A percentile compares a stretch with the other conserved stretches of the same genome.
phyloP scores from a whole-genome alignment of 1,140 invertebrate species.

The Heliconius nattereri region DNA sequence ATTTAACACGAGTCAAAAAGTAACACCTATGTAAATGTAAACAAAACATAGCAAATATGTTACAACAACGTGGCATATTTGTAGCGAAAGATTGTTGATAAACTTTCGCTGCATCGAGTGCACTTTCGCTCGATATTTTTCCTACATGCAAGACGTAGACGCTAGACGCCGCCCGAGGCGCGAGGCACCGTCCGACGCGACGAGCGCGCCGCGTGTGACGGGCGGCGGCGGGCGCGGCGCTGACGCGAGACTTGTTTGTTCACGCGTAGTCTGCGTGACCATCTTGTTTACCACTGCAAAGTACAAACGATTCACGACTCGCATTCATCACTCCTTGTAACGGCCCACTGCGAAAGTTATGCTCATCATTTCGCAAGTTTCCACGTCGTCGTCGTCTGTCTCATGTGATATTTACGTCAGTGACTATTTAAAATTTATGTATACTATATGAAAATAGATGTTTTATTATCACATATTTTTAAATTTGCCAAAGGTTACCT shows the following conservation, averaged over 20 bases:
- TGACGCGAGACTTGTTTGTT: constrained; percentile 76
- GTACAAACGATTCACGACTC: constrained; percentile 56
- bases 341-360: constrained; percentile 6
- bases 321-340: constrained; percentile 57
- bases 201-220: constrained; percentile 48
- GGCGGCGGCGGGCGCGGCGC: constrained; percentile 55
- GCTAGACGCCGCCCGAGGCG: constrained; percentile 21
- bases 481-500: no score
- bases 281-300: constrained; percentile 70
- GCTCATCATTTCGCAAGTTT: constrained; percentile 2
- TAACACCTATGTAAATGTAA: neutral
- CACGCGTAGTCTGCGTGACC: constrained; percentile 74
- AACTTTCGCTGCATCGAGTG: constrained; percentile 65
- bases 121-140: constrained; percentile 62
- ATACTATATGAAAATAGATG: neutral
- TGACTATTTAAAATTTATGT: neutral
- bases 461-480: neutral
- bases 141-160: constrained; percentile 40
- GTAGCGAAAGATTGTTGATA: constrained; percentile 45
- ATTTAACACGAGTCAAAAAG: no score
- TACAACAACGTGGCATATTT: constrained; percentile 21
- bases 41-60: constrained; percentile 1
- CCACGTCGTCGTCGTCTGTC: neutral
- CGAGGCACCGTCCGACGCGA: constrained; percentile 36
- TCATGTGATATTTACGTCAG: neutral